Base-by-base conservation (phyloP, 2,797 vertebrate genomes). In the Hypotaenidia okinawae region DNA sequence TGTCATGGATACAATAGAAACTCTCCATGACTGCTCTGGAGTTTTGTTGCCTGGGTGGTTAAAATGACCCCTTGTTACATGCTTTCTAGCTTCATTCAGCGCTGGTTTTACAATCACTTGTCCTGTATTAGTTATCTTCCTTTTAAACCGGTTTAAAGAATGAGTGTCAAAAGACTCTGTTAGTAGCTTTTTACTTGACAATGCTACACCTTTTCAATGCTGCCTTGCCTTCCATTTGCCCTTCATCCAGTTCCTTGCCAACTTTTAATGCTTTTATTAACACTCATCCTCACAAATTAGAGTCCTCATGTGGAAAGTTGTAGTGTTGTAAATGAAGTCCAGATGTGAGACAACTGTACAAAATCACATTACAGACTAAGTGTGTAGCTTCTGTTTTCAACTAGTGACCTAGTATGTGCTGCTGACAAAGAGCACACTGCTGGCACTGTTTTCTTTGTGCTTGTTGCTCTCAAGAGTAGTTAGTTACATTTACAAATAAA, bases 221-320 rank as follows among this genome's bases (percentile, higher is more conserved):
- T 57, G 27, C 21, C 9, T 92, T 84, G 58, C 51, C 27, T 92
- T 89, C 91, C 68, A 84, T 93, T 85, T 91, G 37, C 35, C 32
- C 49, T 91, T 79, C 76, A 70, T 52, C 35, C 72, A 68, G 45
- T 72, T 94, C 21, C 51, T 86, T 93, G 52, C 13, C 45, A 91
- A 78, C 21, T 80, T 94, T 47, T 89, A 91, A 91, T 94, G 94
- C 76, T 87, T 91, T 28, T 63, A 5, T 86, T 91, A 93, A 84
- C 0, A 2, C 73, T 94, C 10, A 57, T 91, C 62, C 72, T 74
- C 32, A 43, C 2, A 2, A 81, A 74, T 84, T 82, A 78, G 84
- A 72, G 33, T 93, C 51, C 41, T 85, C 41, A n/a, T 85, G 79
- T 84, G 30, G 79, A 88, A 91, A 91, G 83, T 37, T 61, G 49